Evolutionary conservation across 2,888 invertebrate genomes (phyloP).

Genomic region (Idaea straminata): DNA sequence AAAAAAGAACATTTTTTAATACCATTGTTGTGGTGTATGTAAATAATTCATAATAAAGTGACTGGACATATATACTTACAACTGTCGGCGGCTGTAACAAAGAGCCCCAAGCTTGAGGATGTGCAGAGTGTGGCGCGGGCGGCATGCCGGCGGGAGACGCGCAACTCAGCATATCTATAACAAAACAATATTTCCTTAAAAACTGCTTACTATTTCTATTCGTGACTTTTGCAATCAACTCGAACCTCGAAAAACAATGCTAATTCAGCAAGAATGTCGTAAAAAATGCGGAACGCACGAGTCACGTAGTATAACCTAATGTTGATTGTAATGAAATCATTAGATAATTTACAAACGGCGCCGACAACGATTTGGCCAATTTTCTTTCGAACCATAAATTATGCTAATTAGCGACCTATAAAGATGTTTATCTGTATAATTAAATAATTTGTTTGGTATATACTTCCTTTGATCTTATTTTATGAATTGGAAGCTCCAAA

Average conservation of each 20-base stretch:
- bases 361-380: conserved; percentile 31
- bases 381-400: conserved; percentile 27
- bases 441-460: background rate
- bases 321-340: conserved; percentile 26
- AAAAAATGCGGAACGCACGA: conserved; percentile 29
- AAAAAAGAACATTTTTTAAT: conserved; percentile 40
- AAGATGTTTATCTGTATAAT: conserved; percentile 3
- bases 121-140: conserved; percentile 58
- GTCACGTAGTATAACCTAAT: conserved; percentile 28
- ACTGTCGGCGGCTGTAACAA: conserved; percentile 59
- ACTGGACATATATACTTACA: conserved; percentile 45
- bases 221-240: conserved; percentile 24
- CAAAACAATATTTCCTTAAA: conserved; percentile 20
- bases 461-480: background rate
- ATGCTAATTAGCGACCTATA: conserved; percentile 14
- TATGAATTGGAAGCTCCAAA: background rate
- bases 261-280: conserved; percentile 15
- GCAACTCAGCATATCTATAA: conserved; percentile 69
- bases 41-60: background rate
- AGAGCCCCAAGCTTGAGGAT: conserved; percentile 58
- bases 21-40: conserved; percentile 6
- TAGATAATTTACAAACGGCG: conserved; percentile 37
- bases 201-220: conserved; percentile 9
- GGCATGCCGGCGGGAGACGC: conserved; percentile 73
- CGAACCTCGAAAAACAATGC: conserved; percentile 32